Base-by-base conservation (phyloP, 2,113 vertebrate genomes). In the Pollimyrus isidori region DNA sequence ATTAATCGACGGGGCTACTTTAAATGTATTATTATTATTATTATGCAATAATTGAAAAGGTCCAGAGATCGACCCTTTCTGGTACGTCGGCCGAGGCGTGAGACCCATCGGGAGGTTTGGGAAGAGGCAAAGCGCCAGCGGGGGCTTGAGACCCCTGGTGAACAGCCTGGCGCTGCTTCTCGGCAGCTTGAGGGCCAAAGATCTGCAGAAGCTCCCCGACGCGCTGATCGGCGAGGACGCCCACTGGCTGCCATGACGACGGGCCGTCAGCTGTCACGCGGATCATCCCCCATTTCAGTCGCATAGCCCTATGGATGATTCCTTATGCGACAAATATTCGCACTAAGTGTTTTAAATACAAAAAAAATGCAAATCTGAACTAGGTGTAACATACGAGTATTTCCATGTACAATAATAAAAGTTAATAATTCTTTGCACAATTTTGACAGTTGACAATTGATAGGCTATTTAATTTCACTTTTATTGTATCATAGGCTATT, bases 61-160 rank as follows among this genome's bases (percentile, higher is more conserved):
- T 95, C 97, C 97, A n/a, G 96, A 98, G 92, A 98, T 98, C 0
- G 96, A 98, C 90, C 97, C 97, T 0, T 97, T 97, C 89, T 97
- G 97, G 97, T 98, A 98, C 0, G 95, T 98, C 92, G 97, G 95
- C 0, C 96, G 97, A 2, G 97, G 97, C 0, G 97, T 98, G 50
- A 94, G 97, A 93, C 97, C 97, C 91, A 98, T 98, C 0, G 97
- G 97, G 0, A 95, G 97, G 21, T 98, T 98, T 30, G 97, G 97
- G 87, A 98, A 98, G 94, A 95, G 97, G 91, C 96, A 97, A 89
- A 96, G 91, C 46, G 89, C 88, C 90, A 89, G 0, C 1, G 89
- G 91, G 23, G 93, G 87, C 87, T 90, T 94, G 87, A 93, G 94
- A 53, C 94, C 96, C 0, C 88, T 93, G 26, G 91, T 95, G 90